These are phyloP conservation scores for Bubalus kerabau DNA, from an alignment of 2,113 vertebrate genomes.

Conservation along the genomic window DNA sequence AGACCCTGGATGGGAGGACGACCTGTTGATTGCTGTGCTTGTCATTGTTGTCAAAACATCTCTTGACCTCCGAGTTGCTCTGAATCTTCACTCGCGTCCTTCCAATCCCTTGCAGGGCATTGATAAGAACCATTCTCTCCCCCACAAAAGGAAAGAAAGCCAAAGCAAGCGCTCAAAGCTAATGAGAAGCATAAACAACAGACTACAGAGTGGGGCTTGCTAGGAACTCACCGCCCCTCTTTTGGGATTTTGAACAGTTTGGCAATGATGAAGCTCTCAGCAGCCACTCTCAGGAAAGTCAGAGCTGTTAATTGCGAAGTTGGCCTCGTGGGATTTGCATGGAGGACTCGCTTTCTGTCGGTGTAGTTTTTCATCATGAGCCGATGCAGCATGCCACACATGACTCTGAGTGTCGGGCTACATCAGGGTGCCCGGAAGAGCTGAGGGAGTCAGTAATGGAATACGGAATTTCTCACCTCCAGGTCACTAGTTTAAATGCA, in stretches of 20 bases:
- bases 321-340: constrained; percentile 25
- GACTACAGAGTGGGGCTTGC: not conserved
- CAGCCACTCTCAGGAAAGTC: constrained; percentile 25
- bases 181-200: constrained; percentile 41
- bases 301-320: constrained; percentile 51
- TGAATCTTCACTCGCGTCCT: constrained; percentile 4
- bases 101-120: not conserved
- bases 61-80: constrained; percentile 23
- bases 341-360: constrained; percentile 26
- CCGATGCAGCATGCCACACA: not conserved
- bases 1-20: constrained; percentile 44
- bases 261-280: constrained; percentile 27
- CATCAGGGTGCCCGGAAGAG: not conserved
- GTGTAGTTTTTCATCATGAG: constrained; percentile 49
- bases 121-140: not conserved
- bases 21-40: constrained; percentile 50
- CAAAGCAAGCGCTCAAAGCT: not conserved
- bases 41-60: not conserved
- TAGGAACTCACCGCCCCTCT: not conserved
- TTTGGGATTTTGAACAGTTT: constrained; percentile 40
- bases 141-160: not conserved
- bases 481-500: constrained; percentile 47
- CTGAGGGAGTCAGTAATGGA: not conserved
- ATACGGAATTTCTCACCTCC: constrained; percentile 46
- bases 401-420: not conserved